Conservation (phyloP, 1,140 invertebrate genomes). For the Daktulosphaira vitifoliae region DNA sequence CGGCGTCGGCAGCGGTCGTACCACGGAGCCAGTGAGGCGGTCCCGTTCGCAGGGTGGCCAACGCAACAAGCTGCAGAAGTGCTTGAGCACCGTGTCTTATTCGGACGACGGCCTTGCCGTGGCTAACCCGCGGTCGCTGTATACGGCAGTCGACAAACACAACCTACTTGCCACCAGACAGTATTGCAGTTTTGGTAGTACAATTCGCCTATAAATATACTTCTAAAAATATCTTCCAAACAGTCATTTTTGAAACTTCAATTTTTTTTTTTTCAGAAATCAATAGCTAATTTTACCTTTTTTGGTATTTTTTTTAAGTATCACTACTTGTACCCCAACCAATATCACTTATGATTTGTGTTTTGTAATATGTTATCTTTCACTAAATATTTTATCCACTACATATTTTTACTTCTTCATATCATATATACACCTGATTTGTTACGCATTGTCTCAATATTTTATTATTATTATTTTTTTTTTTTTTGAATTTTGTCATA, state of each 20-base stretch:
- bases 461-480: too few relatives aligned
- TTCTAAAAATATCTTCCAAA: neutral
- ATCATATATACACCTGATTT: too few relatives aligned
- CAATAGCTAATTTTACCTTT: too few relatives aligned
- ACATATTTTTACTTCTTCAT: too few relatives aligned
- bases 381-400: too few relatives aligned
- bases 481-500: too few relatives aligned
- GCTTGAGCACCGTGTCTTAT: constrained; percentile 69
- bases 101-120: constrained; percentile 51
- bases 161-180: constrained; percentile 69
- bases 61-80: constrained; percentile 70
- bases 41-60: constrained; percentile 78
- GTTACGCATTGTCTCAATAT: too few relatives aligned
- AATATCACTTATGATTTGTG: too few relatives aligned
- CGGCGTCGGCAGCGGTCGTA: constrained; percentile 20
- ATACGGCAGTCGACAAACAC: constrained; percentile 45
- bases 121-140: constrained; percentile 45
- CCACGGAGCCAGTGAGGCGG: constrained; percentile 50
- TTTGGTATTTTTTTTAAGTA: too few relatives aligned
- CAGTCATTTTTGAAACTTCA: neutral
- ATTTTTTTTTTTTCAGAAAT: too few relatives aligned
- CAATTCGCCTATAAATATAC: constrained; percentile 43
- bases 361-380: too few relatives aligned
- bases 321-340: too few relatives aligned
- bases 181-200: constrained; percentile 90